phyloP scores from a whole-genome alignment of 2,797 vertebrate species.

The Harpagifer antarcticus region DNA sequence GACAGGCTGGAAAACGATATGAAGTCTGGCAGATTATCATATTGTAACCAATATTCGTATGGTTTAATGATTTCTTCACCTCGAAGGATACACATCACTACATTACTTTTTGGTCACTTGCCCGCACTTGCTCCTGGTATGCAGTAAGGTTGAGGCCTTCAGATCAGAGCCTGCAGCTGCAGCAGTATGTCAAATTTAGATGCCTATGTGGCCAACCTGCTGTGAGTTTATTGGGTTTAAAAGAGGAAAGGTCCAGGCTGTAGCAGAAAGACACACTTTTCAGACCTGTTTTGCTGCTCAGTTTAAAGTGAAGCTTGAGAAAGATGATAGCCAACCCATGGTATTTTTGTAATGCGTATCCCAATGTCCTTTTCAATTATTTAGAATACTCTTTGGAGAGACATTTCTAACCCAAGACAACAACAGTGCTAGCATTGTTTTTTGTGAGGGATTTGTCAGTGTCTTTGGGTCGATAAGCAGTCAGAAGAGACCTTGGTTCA shows the following conservation, averaged over 20 bases:
- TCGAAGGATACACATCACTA: not conserved
- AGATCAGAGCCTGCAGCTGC: slow-evolving; percentile 31
- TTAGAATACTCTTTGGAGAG: slow-evolving; percentile 9
- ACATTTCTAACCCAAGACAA: slow-evolving; percentile 10
- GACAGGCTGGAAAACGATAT: not conserved
- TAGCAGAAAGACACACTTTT: slow-evolving; percentile 2
- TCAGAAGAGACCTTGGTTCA: not conserved
- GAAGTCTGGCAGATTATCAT: not conserved
- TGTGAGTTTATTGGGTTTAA: not conserved
- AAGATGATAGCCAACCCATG: slow-evolving; percentile 7
- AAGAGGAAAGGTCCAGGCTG: not conserved
- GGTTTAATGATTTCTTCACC: not conserved
- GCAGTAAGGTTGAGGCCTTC: slow-evolving; percentile 34
- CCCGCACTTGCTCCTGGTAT: slow-evolving; percentile 57
- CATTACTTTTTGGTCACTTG: slow-evolving; percentile 42
- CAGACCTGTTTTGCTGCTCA: not conserved
- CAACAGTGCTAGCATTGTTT: not conserved
- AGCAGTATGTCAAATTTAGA: slow-evolving; percentile 12
- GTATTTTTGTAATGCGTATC: not conserved
- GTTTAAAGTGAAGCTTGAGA: slow-evolving; percentile 17
- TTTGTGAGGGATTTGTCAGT: not conserved
- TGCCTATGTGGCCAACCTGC: slow-evolving; percentile 15
- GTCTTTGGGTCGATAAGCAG: not conserved
- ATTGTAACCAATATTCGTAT: not conserved
- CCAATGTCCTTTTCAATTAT: slow-evolving; percentile 1